Base-by-base conservation (phyloP, 2,888 invertebrate genomes). In the Tinea pellionella region DNA sequence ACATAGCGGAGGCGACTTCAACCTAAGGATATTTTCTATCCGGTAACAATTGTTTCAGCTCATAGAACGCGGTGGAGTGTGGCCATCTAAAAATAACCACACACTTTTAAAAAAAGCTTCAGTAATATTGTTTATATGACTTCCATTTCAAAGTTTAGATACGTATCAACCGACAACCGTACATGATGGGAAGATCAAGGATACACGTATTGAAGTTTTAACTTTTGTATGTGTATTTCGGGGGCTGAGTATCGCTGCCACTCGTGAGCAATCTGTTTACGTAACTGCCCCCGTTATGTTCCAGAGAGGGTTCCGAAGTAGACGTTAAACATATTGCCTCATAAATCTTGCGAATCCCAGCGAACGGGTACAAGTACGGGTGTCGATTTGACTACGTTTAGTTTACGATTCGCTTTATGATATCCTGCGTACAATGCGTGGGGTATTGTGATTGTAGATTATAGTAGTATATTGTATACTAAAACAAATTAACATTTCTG, bases 291-390 rank as follows among this genome's bases (percentile, higher is more conserved):
- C 85, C 86, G 85, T 86, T 87, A 86, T 81, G 81, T 79, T 80
- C 79, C 42, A 68, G 78, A 80, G 83, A 84, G 83, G 84, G 84
- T 82, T 83, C 75, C 75, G 79, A 77, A 80, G 75, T 81, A 84
- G 86, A 86, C 86, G 85, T 85, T 86, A 84, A 87, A 87, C 86
- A 87, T 87, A 87, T 87, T 87, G 83, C 86, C 83, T 79, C 85
- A 87, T 87, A 87, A 87, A 87, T 87, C 84, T 77, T 77, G 77
- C 72, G 83, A 82, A 87, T 86, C 86, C 86, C 80, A 74, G 77
- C 83, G 72, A 78, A 73, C 75, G 75, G 18, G 29, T 37, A 29
- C n/a, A 19, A 32, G 29, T n/a, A 19, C 16, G 58, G 42, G 59
- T 43, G 47, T 43, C 47, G 84, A 86, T 85, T 83, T 84, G 80